Conservation (phyloP, 2,113 vertebrate species). For the Amazona guildingii region DNA sequence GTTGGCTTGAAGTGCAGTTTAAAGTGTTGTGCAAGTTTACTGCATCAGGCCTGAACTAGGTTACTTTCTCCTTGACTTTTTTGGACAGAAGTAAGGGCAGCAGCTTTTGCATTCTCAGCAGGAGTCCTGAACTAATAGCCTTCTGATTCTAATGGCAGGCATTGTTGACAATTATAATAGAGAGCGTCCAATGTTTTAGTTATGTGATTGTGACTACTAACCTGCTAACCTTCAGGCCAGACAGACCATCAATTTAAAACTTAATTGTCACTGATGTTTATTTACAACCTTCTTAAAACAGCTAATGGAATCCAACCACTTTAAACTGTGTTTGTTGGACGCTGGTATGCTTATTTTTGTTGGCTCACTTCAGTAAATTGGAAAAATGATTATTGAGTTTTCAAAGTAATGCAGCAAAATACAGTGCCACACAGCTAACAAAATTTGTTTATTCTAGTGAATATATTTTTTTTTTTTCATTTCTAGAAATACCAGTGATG, state of each 20-base stretch:
- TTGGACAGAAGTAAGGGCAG: not conserved
- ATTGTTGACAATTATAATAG: not conserved
- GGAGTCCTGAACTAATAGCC: not conserved
- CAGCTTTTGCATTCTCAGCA: not conserved
- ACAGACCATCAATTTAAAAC: not conserved
- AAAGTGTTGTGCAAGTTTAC: not conserved
- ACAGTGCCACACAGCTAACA: not conserved
- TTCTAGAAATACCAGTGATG: not conserved
- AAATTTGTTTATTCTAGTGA: not conserved
- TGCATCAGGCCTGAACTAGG: not conserved
- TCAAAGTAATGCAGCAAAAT: not conserved
- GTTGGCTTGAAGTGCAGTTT: not conserved
- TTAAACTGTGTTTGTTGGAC: not conserved
- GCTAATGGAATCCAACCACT: not conserved
- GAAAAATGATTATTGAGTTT: not conserved
- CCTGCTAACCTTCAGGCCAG: not conserved
- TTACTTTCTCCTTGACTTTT: not conserved
- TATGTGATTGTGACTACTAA: not conserved
- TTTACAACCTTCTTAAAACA: too few relatives aligned
- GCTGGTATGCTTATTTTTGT: not conserved
- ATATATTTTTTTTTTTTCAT: not conserved
- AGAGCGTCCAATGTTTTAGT: not conserved
- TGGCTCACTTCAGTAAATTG: not conserved
- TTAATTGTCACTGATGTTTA: not conserved
- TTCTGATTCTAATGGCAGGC: not conserved